These are phyloP conservation scores for Metopia argyrocephala DNA, from an alignment of 2,888 invertebrate genomes.

Conservation along the genomic window DNA sequence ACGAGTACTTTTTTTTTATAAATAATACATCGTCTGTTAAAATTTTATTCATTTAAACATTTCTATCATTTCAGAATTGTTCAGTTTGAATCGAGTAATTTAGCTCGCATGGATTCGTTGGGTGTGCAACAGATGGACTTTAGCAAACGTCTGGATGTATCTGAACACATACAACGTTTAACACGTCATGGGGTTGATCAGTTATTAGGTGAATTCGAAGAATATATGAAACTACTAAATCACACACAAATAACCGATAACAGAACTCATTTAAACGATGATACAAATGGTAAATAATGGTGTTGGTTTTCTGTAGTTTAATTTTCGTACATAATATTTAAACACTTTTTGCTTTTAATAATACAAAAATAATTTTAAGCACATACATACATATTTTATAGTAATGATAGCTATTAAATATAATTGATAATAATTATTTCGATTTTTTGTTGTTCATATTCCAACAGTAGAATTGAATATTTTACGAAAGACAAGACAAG, in stretches of 20 bases:
- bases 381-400: background rate
- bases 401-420: background rate
- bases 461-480: slow-evolving; percentile 43
- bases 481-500: slow-evolving; percentile 62
- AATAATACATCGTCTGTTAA: background rate
- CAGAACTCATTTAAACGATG: slow-evolving; percentile 55
- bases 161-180: slow-evolving; percentile 78
- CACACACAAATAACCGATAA: slow-evolving; percentile 61
- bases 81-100: slow-evolving; percentile 76
- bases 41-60: background rate
- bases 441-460: background rate
- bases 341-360: background rate
- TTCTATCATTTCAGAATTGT: slow-evolving; percentile 72
- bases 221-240: slow-evolving; percentile 65
- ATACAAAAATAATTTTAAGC: background rate
- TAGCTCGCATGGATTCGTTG: slow-evolving; percentile 77
- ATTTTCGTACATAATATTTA: background rate
- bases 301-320: slow-evolving; percentile 44
- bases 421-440: background rate
- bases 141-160: slow-evolving; percentile 75
- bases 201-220: slow-evolving; percentile 75
- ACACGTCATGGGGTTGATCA: slow-evolving; percentile 76
- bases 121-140: slow-evolving; percentile 77
- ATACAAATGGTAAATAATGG: slow-evolving; percentile 64
- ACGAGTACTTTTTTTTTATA: no score